A percentile compares a stretch with the other conserved stretches of the same genome.
Conservation (phyloP, 2,797 vertebrate species). For the Etheostoma perlongum region DNA sequence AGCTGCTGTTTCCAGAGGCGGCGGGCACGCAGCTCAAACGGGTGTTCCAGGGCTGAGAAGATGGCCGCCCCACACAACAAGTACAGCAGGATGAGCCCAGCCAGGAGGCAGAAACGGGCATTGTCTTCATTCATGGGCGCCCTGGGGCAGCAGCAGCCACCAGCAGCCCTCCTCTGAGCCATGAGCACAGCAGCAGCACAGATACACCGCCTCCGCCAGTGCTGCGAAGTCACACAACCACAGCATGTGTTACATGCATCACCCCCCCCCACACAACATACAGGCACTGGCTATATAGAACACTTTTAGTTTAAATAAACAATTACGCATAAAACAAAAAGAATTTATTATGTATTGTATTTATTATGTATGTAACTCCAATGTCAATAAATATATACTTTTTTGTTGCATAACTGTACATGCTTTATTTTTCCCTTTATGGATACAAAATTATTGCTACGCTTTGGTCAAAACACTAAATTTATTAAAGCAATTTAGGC, state of each 20-base stretch:
- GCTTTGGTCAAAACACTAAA: neutral
- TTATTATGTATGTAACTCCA: neutral
- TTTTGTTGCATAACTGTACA: neutral
- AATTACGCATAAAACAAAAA: slow-evolving; percentile 9
- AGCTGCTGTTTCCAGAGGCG: slow-evolving; percentile 84
- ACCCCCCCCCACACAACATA: slow-evolving; percentile 15
- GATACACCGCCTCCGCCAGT: slow-evolving; percentile 35
- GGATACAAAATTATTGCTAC: neutral
- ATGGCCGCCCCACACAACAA: slow-evolving; percentile 86
- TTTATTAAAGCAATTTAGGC: neutral
- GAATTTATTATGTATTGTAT: neutral
- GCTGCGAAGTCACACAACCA: slow-evolving; percentile 43
- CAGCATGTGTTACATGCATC: slow-evolving; percentile 21
- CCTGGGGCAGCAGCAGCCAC: slow-evolving; percentile 80
- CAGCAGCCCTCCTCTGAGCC: slow-evolving; percentile 81
- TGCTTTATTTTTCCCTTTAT: neutral
- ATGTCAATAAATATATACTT: neutral
- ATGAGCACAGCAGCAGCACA: slow-evolving; percentile 74
- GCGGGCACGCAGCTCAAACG: slow-evolving; percentile 82
- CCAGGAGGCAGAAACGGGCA: slow-evolving; percentile 87
- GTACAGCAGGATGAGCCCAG: slow-evolving; percentile 85
- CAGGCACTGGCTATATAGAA: slow-evolving; percentile 1
- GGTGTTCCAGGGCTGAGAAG: slow-evolving; percentile 87
- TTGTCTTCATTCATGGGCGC: slow-evolving; percentile 86
- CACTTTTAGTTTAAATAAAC: slow-evolving; percentile 12